A percentile compares a stretch with the other conserved stretches of the same genome.
These are phyloP conservation scores for Hydropsyche tenuis DNA, from an alignment of 1,140 invertebrate genomes.

Conservation along the genomic window DNA sequence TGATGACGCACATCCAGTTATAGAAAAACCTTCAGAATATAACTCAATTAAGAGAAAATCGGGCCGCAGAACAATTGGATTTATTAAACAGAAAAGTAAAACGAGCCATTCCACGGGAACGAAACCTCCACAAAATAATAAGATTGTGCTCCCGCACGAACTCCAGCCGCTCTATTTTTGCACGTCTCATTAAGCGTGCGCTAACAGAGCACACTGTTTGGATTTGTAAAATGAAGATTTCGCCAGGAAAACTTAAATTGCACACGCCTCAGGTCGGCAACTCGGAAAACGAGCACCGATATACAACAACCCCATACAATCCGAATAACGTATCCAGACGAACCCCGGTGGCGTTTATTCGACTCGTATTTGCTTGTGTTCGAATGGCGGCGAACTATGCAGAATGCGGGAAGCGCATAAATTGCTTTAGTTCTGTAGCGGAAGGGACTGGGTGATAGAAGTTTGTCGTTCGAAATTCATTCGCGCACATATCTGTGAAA, in stretches of 20 bases:
- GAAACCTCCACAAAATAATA: not conserved
- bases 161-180: not conserved
- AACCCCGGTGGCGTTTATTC: not conserved
- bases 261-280: not conserved
- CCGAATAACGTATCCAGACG: too few relatives aligned
- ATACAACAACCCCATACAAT: too few relatives aligned
- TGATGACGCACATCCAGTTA: too few relatives aligned
- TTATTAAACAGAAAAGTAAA: too few relatives aligned
- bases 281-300: too few relatives aligned
- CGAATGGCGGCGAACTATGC: not conserved
- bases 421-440: conserved; percentile 29
- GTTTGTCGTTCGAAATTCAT: conserved; percentile 8
- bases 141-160: too few relatives aligned
- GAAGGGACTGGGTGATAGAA: conserved; percentile 23
- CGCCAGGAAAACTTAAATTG: conserved; percentile 13
- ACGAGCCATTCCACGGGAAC: not conserved
- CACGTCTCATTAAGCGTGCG: conserved; percentile 24
- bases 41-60: too few relatives aligned
- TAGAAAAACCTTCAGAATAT: too few relatives aligned
- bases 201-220: not conserved
- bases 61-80: too few relatives aligned
- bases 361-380: not conserved
- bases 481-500: too few relatives aligned
- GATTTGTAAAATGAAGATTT: conserved; percentile 17
- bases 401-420: conserved; percentile 14